Base-by-base conservation (phyloP, 2,888 invertebrate species). In the Brassicogethes aeneus region DNA sequence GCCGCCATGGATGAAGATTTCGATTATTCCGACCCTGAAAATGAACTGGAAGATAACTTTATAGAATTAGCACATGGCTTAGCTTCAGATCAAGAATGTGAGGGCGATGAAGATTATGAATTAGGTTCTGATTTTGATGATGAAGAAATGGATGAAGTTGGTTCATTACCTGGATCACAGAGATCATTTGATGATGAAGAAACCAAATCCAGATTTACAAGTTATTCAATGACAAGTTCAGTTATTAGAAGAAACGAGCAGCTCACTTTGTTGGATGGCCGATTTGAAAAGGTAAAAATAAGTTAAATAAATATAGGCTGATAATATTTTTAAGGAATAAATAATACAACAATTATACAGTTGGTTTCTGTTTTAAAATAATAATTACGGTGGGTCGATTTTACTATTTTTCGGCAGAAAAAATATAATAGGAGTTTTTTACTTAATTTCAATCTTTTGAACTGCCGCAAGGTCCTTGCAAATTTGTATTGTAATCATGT, bases 1-100 rank as follows among this genome's bases (percentile, higher is more conserved):
- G 94, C 91, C 3, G 93, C 91, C 0, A 72, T 96, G 66, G 95
- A 95, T 61, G 92, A 92, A 46, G 94, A 94, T 66, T 94, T 90
- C 64, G 80, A 93, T 61, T 90, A 75, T 59, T 79, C 83, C 1
- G 78, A 91, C 64, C 87, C 88, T 0, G 79, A 85, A 0, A 91
- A 92, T 68, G 66, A 80, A 49, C 68, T 97, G 2, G 95, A 95
- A 51, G 96, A 97, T 65, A 85, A 97, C 70, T 96, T 97, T 62
- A 80, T 96, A 35, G 72, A 80, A 54, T 65, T 88, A 43, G 95
- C 94, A 1, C 82, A 87, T 71, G 76, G 68, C 1, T 72, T 70
- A 43, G 69, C 68, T 57, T 61, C 60, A 3, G 68, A 64, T 45
- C 64, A 69, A 41, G 65, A 69, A 39, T 66, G 72, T 48, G 66